Percentiles rank a stretch among this genome's conserved stretches.
Conservation (phyloP, 2,888 invertebrate genomes). For the Nesidiocoris tenuis region DNA sequence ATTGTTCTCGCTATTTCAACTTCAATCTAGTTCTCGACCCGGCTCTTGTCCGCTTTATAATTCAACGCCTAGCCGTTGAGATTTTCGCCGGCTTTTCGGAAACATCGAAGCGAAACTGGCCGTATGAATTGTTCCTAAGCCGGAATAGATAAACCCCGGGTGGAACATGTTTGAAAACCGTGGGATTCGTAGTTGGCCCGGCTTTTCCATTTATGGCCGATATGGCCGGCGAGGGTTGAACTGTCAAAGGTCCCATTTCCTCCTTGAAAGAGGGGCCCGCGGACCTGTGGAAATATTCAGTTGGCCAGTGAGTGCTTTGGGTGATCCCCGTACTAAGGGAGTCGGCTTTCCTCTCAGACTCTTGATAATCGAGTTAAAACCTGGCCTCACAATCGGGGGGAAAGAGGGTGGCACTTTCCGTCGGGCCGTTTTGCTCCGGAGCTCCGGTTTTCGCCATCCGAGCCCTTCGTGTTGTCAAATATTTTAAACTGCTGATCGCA, state of each 20-base stretch:
- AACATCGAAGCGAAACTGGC: neutral
- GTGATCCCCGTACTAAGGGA: constrained; percentile 13
- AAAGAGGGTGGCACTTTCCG: neutral
- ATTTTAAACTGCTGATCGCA: constrained; percentile 25
- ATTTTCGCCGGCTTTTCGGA: neutral
- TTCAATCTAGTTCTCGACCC: neutral
- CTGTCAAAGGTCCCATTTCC: neutral
- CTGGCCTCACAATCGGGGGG: neutral
- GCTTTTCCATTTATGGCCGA: neutral
- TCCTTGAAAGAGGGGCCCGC: neutral
- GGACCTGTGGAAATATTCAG: constrained; percentile 44
- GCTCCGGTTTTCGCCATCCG: neutral
- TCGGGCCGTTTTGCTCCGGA: neutral
- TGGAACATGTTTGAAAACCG: neutral
- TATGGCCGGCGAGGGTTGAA: neutral
- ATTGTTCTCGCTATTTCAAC: neutral
- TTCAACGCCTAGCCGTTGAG: neutral
- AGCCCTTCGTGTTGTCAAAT: constrained; percentile 20
- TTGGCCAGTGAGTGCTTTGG: constrained; percentile 41
- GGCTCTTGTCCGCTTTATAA: neutral
- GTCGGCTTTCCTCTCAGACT: neutral
- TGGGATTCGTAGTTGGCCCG: neutral
- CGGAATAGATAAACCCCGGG: neutral
- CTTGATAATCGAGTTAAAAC: constrained; percentile 41
- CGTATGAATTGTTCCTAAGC: neutral